These are phyloP conservation scores for Xestia ashworthii DNA, from an alignment of 2,888 invertebrate species.

Conservation along the genomic window DNA sequence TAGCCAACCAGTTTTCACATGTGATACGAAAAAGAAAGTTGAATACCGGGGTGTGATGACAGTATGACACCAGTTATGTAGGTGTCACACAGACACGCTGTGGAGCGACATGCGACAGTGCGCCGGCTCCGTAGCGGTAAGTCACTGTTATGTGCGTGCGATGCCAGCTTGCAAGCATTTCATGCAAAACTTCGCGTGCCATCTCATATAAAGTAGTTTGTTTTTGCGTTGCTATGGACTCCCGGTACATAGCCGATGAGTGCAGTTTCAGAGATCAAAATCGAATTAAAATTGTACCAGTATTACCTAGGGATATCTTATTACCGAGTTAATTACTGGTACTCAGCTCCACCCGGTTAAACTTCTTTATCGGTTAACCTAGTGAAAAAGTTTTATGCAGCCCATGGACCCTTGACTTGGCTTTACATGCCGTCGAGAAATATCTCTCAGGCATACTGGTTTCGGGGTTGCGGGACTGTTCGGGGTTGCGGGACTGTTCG, in stretches of 20 bases:
- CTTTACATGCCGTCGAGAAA: too few species aligned
- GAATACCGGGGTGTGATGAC: constrained; percentile 34
- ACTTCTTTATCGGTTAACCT: not conserved
- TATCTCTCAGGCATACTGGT: too few species aligned
- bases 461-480: too few species aligned
- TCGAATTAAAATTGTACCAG: not conserved
- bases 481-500: too few species aligned
- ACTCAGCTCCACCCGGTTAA: not conserved
- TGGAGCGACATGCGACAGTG: constrained; percentile 30
- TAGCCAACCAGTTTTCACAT: not conserved
- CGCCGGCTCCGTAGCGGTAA: constrained; percentile 57
- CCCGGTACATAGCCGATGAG: not conserved
- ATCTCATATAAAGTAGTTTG: constrained; percentile 34
- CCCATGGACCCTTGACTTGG: too few species aligned
- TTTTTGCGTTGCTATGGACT: not conserved
- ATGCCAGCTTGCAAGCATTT: constrained; percentile 37
- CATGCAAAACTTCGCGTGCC: constrained; percentile 49
- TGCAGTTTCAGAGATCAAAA: not conserved
- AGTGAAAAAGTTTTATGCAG: too few species aligned
- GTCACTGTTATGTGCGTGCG: constrained; percentile 59
- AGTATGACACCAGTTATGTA: constrained; percentile 34
- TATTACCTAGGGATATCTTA: not conserved
- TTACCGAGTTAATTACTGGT: not conserved
- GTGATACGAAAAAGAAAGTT: constrained; percentile 41
- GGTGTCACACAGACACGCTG: constrained; percentile 43